Percentiles rank a stretch among this genome's conserved stretches.
phyloP scores from a whole-genome alignment of 1,140 invertebrate species.

The Teleogryllus occipitalis region DNA sequence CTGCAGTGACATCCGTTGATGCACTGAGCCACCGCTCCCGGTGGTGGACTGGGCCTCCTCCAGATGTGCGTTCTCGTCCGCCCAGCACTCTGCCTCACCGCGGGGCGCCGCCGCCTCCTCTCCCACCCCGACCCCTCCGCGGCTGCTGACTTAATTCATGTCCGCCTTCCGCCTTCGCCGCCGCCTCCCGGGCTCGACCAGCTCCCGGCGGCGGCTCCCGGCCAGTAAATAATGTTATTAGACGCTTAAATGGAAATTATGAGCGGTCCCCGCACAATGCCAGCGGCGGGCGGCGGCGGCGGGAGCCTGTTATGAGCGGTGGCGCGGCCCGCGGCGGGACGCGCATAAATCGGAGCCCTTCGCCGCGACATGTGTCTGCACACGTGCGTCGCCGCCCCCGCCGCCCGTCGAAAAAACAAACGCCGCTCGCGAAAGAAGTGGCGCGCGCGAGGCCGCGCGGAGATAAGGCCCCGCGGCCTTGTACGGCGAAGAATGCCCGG shows the following conservation, averaged over 20 bases:
- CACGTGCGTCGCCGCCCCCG: not conserved
- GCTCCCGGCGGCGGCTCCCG: not conserved
- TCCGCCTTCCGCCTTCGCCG: not conserved
- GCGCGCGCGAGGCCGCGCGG: no score
- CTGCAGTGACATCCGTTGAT: no score
- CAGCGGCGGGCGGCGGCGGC: no score
- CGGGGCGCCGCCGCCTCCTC: no score
- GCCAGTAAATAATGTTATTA: slow-evolving; percentile 2
- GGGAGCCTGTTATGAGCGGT: not conserved
- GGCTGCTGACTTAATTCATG: not conserved
- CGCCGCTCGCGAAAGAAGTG: not conserved
- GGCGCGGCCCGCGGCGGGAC: not conserved
- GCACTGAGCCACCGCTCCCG: no score
- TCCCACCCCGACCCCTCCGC: not conserved
- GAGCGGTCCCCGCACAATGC: not conserved
- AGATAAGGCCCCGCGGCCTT: not conserved
- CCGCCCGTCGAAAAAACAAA: not conserved
- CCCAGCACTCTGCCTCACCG: not conserved
- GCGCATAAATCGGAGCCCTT: not conserved
- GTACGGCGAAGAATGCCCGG: not conserved
- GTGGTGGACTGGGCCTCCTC: no score
- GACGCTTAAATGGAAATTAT: slow-evolving; percentile 5
- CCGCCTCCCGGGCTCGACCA: not conserved
- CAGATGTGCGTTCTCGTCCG: no score
- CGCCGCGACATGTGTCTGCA: not conserved